These are phyloP conservation scores for Neoscelio sp. DNA, from an alignment of 2,888 invertebrate species.

Conservation along the genomic window DNA sequence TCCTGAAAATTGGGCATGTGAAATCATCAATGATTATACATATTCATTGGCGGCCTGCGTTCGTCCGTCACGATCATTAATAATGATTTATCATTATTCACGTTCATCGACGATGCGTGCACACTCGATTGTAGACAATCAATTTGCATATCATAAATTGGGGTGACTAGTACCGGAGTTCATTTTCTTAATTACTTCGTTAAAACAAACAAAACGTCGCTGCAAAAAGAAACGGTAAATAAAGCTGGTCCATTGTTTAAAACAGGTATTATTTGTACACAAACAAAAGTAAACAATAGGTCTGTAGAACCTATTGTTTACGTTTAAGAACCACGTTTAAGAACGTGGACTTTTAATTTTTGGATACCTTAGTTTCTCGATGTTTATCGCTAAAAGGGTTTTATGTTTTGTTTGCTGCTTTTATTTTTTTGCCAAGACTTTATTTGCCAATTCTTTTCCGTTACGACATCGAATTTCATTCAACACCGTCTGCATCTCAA, in stretches of 20 bases:
- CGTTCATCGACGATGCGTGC: conserved; percentile 34
- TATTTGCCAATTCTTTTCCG: no score
- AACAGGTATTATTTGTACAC: background rate
- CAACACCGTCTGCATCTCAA: conserved; percentile 14
- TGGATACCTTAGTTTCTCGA: conserved; percentile 6
- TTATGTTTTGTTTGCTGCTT: no score
- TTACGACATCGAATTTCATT: no score
- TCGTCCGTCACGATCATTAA: conserved; percentile 48
- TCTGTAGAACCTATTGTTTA: no score
- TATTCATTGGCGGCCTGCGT: conserved; percentile 35
- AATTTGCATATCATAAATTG: conserved; percentile 58
- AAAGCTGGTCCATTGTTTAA: no score
- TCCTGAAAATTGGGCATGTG: conserved; percentile 42
- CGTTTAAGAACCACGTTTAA: no score
- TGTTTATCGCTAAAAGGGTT: conserved; percentile 16
- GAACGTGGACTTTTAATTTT: no score
- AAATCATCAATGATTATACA: conserved; percentile 38
- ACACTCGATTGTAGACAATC: conserved; percentile 31
- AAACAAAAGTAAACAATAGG: conserved; percentile 17
- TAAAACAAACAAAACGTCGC: conserved; percentile 4
- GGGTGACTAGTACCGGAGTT: conserved; percentile 32
- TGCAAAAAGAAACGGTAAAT: no score
- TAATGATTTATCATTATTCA: conserved; percentile 53
- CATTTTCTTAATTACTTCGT: conserved; percentile 45
- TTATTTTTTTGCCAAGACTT: no score